phyloP scores from a whole-genome alignment of 2,113 vertebrate genomes.

The Scartelaos histophorus region DNA sequence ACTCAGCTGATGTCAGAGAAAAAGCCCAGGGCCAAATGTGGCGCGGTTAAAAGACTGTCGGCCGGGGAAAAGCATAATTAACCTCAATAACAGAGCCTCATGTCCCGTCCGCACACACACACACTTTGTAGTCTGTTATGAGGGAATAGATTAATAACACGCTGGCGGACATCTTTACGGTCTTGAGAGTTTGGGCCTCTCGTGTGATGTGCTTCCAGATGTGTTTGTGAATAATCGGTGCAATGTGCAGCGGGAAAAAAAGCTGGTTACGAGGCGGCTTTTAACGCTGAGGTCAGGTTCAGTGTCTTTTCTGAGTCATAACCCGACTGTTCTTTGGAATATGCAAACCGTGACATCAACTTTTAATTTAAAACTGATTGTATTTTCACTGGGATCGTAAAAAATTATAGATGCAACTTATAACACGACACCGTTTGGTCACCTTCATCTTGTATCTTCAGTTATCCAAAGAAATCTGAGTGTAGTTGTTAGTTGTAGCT shows the following conservation, averaged over 20 bases:
- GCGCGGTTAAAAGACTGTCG: conserved; percentile 7
- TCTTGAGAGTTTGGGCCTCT: neutral
- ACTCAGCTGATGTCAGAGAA: conserved; percentile 45
- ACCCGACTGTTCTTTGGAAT: neutral
- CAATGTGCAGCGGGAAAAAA: neutral
- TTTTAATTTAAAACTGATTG: neutral
- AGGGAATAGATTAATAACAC: neutral
- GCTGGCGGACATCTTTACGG: neutral
- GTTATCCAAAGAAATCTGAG: too few species aligned
- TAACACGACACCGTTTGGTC: too few species aligned
- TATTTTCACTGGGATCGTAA: too few species aligned
- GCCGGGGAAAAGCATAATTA: conserved; percentile 4
- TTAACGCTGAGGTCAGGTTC: neutral
- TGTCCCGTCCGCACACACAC: neutral
- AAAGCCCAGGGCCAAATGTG: conserved; percentile 30
- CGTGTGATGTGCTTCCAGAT: neutral
- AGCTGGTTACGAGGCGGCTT: neutral
- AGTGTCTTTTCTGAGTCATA: neutral
- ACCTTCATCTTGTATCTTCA: too few species aligned
- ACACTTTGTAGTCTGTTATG: neutral
- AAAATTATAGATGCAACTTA: too few species aligned
- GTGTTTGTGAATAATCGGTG: neutral
- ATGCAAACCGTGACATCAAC: neutral
- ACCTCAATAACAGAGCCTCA: neutral
- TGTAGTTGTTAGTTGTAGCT: too few species aligned